Percentiles rank a stretch among this genome's conserved stretches.
Evolutionary conservation across 2,113 vertebrate genomes (phyloP).

Genomic region (Scatophagus argus): DNA sequence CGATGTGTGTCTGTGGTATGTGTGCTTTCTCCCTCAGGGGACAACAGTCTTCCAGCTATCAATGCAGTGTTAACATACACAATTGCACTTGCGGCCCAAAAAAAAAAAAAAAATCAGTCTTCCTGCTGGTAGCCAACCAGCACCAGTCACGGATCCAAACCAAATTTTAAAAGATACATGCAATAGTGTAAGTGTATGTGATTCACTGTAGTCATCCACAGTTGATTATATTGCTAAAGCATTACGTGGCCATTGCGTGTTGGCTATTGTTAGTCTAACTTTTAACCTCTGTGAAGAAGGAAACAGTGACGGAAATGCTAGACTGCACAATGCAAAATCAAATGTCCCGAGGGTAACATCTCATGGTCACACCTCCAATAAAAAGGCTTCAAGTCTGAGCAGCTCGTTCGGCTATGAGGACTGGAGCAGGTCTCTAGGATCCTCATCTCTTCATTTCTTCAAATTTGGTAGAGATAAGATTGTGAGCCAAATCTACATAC

Average conservation of each 20-base stretch:
- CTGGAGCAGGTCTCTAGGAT: background rate
- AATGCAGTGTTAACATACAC: conserved; percentile 9
- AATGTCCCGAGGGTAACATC: conserved; percentile 38
- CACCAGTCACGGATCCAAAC: background rate
- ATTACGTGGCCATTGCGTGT: background rate
- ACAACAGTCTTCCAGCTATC: conserved; percentile 16
- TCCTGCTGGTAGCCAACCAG: background rate
- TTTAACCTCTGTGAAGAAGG: conserved; percentile 27
- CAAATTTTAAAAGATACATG: background rate
- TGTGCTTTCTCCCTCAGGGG: background rate
- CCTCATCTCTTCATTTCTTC: background rate
- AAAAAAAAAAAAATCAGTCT: too few relatives aligned
- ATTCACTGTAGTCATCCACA: background rate
- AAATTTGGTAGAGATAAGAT: conserved; percentile 9
- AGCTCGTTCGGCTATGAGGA: background rate
- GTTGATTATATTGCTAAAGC: background rate
- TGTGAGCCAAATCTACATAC: conserved; percentile 7
- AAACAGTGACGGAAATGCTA: background rate
- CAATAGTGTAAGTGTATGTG: too few relatives aligned
- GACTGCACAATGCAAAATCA: conserved; percentile 33
- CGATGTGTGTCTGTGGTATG: background rate
- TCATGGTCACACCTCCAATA: conserved; percentile 9
- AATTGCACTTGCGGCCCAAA: background rate
- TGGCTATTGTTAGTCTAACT: conserved; percentile 24
- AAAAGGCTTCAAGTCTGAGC: conserved; percentile 30